A percentile compares a stretch with the other conserved stretches of the same genome.
phyloP scores from a whole-genome alignment of 2,888 invertebrate genomes.

The Mythimna ferrago region DNA sequence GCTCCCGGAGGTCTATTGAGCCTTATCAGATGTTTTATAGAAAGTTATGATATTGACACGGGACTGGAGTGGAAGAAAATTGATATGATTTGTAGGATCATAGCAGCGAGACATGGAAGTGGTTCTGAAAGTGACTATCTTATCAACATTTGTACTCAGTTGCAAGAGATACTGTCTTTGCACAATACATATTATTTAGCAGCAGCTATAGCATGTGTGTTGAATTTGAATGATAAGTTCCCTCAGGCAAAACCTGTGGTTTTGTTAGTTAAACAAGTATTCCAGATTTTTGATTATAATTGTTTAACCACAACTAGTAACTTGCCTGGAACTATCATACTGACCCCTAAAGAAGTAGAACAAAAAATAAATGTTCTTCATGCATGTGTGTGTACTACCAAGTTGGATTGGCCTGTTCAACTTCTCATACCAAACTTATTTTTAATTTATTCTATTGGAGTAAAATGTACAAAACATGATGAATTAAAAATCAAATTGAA shows the following conservation, averaged over 20 bases:
- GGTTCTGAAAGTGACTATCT: constrained; percentile 87
- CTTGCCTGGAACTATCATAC: constrained; percentile 81
- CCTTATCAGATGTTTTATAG: constrained; percentile 92
- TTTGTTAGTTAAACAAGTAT: constrained; percentile 72
- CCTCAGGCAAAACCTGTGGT: constrained; percentile 79
- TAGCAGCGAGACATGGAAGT: constrained; percentile 89
- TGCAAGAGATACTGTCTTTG: constrained; percentile 84
- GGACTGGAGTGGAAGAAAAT: constrained; percentile 93
- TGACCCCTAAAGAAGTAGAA: constrained; percentile 81
- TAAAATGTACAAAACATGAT: constrained; percentile 77
- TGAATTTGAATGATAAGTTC: constrained; percentile 88
- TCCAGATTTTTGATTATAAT: constrained; percentile 76
- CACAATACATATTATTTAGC: constrained; percentile 84
- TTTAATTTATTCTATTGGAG: constrained; percentile 83
- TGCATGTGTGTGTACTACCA: constrained; percentile 76
- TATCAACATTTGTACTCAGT: constrained; percentile 88
- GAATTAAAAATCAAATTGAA: constrained; percentile 78
- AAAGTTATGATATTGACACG: constrained; percentile 88
- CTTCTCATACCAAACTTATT: constrained; percentile 82
- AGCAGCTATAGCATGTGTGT: constrained; percentile 90
- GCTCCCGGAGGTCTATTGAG: constrained; percentile 92
- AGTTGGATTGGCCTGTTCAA: constrained; percentile 77
- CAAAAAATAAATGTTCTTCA: constrained; percentile 80
- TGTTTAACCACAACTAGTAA: constrained; percentile 64
- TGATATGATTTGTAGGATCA: constrained; percentile 92